Percentiles rank a stretch among this genome's conserved stretches.
Evolutionary conservation across 2,888 invertebrate genomes (phyloP).

Genomic region (Erebia palarica): DNA sequence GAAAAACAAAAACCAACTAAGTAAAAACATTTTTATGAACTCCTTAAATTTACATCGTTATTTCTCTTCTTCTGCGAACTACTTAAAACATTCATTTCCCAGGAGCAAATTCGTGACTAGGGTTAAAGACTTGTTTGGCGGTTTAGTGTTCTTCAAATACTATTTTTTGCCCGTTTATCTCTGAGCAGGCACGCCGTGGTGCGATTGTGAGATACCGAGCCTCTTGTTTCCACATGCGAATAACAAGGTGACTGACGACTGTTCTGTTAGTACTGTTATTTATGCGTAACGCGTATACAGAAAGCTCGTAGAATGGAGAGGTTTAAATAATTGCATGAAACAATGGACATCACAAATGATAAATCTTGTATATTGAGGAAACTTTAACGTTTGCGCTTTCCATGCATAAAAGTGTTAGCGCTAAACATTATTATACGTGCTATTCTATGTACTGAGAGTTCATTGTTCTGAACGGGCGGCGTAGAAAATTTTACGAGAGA

Average conservation of each 20-base stretch:
- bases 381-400: conserved; percentile 33
- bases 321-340: conserved; percentile 27
- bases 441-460: conserved; percentile 53
- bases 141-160: conserved; percentile 54
- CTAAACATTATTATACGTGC: conserved; percentile 29
- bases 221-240: conserved; percentile 56
- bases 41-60: conserved; percentile 37
- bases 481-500: conserved; percentile 74
- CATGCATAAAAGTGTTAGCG: conserved; percentile 27
- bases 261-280: conserved; percentile 49
- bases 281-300: conserved; percentile 46
- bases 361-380: conserved; percentile 35
- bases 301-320: neutral
- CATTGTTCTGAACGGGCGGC: conserved; percentile 62
- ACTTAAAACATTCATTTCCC: conserved; percentile 54
- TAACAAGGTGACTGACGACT: conserved; percentile 50
- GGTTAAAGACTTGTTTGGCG: conserved; percentile 55
- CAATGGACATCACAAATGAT: conserved; percentile 32
- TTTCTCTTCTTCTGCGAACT: conserved; percentile 55
- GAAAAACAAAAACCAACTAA: conserved; percentile 28
- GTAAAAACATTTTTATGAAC: conserved; percentile 32
- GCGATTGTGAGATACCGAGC: conserved; percentile 51
- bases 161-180: conserved; percentile 56
- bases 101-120: conserved; percentile 63
- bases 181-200: conserved; percentile 38